phyloP scores from a whole-genome alignment of 2,888 invertebrate genomes.

The Plusia festucae region DNA sequence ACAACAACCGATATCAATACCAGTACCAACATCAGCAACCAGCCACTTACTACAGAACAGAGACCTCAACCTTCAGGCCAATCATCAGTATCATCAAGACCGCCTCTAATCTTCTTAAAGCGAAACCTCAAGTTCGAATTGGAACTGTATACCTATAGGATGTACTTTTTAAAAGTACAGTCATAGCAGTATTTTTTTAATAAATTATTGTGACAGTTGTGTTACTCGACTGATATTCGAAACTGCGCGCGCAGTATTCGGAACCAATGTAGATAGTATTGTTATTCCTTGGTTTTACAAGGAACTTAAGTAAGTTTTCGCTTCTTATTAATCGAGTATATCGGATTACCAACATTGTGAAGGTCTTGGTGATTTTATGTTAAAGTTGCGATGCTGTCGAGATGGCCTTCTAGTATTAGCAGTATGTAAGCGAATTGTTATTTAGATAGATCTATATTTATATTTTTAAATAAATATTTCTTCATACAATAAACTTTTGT shows the following conservation, averaged over 20 bases:
- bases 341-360: slow-evolving; percentile 69
- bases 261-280: slow-evolving; percentile 83
- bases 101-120: slow-evolving; percentile 82
- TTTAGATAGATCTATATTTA: slow-evolving; percentile 75
- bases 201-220: slow-evolving; percentile 84
- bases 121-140: slow-evolving; percentile 82
- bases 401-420: slow-evolving; percentile 86
- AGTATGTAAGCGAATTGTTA: slow-evolving; percentile 79
- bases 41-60: slow-evolving; percentile 71
- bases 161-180: slow-evolving; percentile 51
- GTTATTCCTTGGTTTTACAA: slow-evolving; percentile 89
- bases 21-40: slow-evolving; percentile 73
- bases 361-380: slow-evolving; percentile 79
- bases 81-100: slow-evolving; percentile 85
- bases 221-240: slow-evolving; percentile 88
- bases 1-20: slow-evolving; percentile 78
- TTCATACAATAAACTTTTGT: slow-evolving; percentile 64
- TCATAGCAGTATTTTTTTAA: slow-evolving; percentile 78
- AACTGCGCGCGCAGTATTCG: slow-evolving; percentile 76
- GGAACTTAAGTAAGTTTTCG: slow-evolving; percentile 73
- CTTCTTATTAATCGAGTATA: slow-evolving; percentile 66
- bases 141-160: slow-evolving; percentile 82
- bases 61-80: slow-evolving; percentile 82
- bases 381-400: slow-evolving; percentile 78
- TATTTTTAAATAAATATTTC: slow-evolving; percentile 77